Base-by-base conservation (phyloP, 2,113 vertebrate species). In the Tetrao urogallus region DNA sequence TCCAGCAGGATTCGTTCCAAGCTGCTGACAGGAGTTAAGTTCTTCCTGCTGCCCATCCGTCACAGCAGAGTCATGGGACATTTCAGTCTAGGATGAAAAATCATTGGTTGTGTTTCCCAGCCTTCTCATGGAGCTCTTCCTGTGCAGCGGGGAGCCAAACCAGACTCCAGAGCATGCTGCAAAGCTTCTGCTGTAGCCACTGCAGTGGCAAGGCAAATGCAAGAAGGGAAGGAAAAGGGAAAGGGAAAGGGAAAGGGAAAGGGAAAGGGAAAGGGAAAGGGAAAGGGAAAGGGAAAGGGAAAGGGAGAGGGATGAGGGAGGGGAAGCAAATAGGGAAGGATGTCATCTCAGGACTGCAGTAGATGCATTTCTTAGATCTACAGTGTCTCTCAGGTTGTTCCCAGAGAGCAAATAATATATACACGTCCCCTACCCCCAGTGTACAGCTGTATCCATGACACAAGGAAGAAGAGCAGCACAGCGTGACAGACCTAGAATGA, bases 171-270 rank as follows among this genome's bases (percentile, higher is more conserved):
- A 38, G 38, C 11, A 15, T 0, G 1, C 19, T 22, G 32, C 36
- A 85, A n/a, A 74, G 40, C 21, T 88, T 40, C 60, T 73, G 27
- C 48, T 70, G 22, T 34, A 87, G n/a, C 25, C 24, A 43, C 14
- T 45, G 32, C 3, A 0, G 11, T 14, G 22, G 7, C 18, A 40
- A 70, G 6, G 22, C 17, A 40, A 32, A 13, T 11, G 6, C 11
- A 1, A 1, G 16, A 27, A 27, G 16, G 52, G 27, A 5, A 16
- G 15, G 50, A n/a, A 9, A 16, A 4, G 8, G 36, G 10, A 8
- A 27, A 6, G 45, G 45, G 13, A 47, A 17, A 11, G 47, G 21
- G 47, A 20, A 24, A 24, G 21, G 42, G 15, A 15, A 6, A 7
- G 38, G 12, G 43, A 45, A 45, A 17, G 43, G 42, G 14, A 14